Evolutionary conservation across 2,797 vertebrate genomes (phyloP), one percentile per base, ranked within the genome.

Genomic region (Tangara arthus): DNA sequence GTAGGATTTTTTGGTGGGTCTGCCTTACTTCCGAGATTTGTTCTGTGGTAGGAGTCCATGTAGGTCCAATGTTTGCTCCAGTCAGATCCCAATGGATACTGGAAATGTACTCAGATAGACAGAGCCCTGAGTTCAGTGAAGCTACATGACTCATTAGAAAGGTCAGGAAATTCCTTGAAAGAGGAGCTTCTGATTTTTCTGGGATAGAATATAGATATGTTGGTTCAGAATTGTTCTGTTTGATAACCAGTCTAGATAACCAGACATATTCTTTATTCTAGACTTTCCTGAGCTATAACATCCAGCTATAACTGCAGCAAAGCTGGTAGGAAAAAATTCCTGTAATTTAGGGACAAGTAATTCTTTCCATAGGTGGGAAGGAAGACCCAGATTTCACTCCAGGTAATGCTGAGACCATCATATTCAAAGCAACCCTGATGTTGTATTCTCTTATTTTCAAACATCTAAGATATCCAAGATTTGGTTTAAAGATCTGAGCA

Each of bases 61-160:
- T 9, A 55, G 49, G 32, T 59, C 16, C 28, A 46, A 2, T 17
- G 10, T 18, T 78, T 64, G 34, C 24, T 15, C 6, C 26, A 75
- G 0, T 21, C 22, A 69, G 50, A 55, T 37, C 42, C 15, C 73
- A 59, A 53, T 42, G 32, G 34, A 15, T 39, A 28, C 15, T 69
- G 60, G 46, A 71, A 89, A 87, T 41, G 1, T 5, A 15, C 44
- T 60, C 15, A 35, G 24, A 21, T 57, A 85, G 23, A 27, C 71
- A 88, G 50, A 77, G 35, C 27, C 12, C 12, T 1, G 2, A 72
- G 18, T 22, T 70, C 3, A 9, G 60, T 27, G 65, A 69, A 65
- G 17, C 32, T 41, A 26, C 12, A 20, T 7, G 20, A 59, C 3
- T 35, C 3, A 22, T 0, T 23, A 1, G 1, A 65, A 53, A 79